Conservation (phyloP, 2,888 invertebrate genomes). For the Muscina levida region DNA sequence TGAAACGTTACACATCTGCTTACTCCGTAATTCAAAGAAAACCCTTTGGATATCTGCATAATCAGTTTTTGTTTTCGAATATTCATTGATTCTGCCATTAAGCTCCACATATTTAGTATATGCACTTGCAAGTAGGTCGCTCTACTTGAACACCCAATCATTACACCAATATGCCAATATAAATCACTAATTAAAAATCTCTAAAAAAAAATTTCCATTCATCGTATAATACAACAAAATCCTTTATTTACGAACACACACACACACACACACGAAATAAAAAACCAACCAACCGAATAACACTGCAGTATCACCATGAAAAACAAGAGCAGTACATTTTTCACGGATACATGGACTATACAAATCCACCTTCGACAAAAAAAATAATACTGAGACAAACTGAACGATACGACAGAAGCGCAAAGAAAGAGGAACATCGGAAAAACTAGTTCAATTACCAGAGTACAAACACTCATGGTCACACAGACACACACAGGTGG, state of each 20-base stretch:
- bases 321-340: conserved; percentile 13
- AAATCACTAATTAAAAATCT: conserved; percentile 61
- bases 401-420: conserved; percentile 11
- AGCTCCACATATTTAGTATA: too few species aligned
- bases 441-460: conserved; percentile 56
- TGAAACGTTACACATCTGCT: too few species aligned
- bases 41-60: too few species aligned
- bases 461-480: neutral
- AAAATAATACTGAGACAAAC: conserved; percentile 31
- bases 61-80: too few species aligned
- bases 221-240: conserved; percentile 6
- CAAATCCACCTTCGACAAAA: neutral
- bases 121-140: conserved; percentile 52
- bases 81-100: too few species aligned
- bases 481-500: neutral
- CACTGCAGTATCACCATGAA: conserved; percentile 11
- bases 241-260: conserved; percentile 3
- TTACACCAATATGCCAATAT: conserved; percentile 39
- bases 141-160: conserved; percentile 29
- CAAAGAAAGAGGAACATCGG: conserved; percentile 10
- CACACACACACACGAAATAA: too few species aligned
- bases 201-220: conserved; percentile 38
- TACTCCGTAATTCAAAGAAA: too few species aligned
- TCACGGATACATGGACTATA: neutral
- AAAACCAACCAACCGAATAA: too few species aligned